Evolutionary conservation across 2,113 vertebrate genomes (phyloP), one percentile per base, ranked within the genome.

Genomic region (Rhinopomastus cyanomelas): DNA sequence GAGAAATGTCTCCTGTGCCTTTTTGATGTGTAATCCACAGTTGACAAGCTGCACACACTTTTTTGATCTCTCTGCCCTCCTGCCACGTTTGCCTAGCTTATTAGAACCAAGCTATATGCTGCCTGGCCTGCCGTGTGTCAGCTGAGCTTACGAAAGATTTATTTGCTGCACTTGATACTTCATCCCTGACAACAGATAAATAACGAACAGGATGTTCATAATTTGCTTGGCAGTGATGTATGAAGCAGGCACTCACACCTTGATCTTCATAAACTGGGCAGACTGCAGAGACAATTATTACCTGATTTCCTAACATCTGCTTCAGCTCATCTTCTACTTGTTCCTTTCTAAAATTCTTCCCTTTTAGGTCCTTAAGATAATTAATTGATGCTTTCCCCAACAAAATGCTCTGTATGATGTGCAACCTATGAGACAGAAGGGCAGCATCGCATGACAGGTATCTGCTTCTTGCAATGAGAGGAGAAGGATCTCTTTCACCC

Each of bases 181-280:
- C 66, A 89, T 95, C 93, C 87, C 81, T 86, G 92, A 90, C 74
- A 95, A 93, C 34, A 95, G 92, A 97, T 93, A 96, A 97, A 96
- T 88, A 96, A 96, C 91, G 92, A 96, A 95, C 96, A 95, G 87
- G 94, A 96, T 93, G 95, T 91, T 96, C 95, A 95, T 97, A 96
- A 97, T 97, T 97, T 97, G 95, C 88, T 91, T 96, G 95, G 94
- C 97, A 96, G 94, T 97, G 97, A 97, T 96, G 83, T 95, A 97
- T 97, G 97, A 95, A 96, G 94, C 85, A 94, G 90, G 94, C 69
- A 95, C 29, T 77, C 72, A 94, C 59, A 96, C 93, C 77, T 81
- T 92, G 92, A 97, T 97, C 95, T 96, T 96, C 16, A 62, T 89
- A 96, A 97, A 94, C 85, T 78, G 91, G 17, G 86, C 62, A 79